Percentiles rank a stretch among this genome's conserved stretches.
phyloP scores from a whole-genome alignment of 2,797 vertebrate genomes.

The Pangasius larnaudii region DNA sequence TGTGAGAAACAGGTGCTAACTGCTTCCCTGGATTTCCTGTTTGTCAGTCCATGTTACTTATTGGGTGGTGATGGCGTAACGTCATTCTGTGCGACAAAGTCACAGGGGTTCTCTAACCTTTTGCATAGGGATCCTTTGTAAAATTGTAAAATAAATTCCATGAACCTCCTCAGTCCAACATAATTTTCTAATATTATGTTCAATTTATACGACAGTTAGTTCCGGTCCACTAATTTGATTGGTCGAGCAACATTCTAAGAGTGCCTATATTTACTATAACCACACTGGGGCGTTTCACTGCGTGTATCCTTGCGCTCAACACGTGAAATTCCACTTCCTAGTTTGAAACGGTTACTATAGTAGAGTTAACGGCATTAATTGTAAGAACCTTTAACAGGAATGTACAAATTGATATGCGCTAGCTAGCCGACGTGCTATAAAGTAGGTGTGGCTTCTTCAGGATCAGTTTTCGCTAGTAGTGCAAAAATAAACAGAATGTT shows the following conservation, averaged over 20 bases:
- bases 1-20: not conserved
- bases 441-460: not conserved
- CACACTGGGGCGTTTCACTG: not conserved
- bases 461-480: not conserved
- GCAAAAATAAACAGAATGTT: not conserved
- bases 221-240: not conserved
- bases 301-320: not conserved
- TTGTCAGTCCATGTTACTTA: not conserved
- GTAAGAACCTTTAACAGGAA: not conserved
- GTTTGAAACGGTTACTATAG: not conserved
- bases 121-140: not conserved
- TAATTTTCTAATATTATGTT: not conserved
- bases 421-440: not conserved
- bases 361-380: not conserved
- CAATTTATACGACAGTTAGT: not conserved
- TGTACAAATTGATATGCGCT: not conserved
- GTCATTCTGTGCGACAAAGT: not conserved
- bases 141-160: not conserved
- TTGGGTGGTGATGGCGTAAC: not conserved
- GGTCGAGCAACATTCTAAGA: not conserved
- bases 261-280: not conserved
- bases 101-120: not conserved
- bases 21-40: not conserved
- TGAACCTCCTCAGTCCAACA: not conserved
- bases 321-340: not conserved